Evolutionary conservation across 92 coral and sea anemone genomes (phyloP).

Genomic region (Zoanthus sansibaricus): DNA sequence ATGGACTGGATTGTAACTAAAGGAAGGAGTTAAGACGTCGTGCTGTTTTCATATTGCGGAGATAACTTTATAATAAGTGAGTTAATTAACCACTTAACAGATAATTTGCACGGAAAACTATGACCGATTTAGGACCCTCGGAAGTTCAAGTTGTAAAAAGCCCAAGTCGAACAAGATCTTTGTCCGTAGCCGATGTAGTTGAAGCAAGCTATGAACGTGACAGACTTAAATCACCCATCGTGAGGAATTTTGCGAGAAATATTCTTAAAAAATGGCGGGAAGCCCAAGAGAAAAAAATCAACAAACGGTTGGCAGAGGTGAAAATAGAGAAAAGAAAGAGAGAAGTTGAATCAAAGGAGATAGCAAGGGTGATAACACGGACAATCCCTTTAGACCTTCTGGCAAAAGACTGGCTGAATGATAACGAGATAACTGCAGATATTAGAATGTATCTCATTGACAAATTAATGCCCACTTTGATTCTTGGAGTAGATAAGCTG

Average conservation of each 20-base stretch:
- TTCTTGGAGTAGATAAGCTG: conserved; percentile 94
- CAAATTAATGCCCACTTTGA: conserved; percentile 84
- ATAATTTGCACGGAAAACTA: conserved; percentile 45
- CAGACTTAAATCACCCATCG: conserved; percentile 75
- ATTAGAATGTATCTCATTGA: conserved; percentile 88
- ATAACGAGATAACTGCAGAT: conserved; percentile 82
- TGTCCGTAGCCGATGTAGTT: conserved; percentile 77
- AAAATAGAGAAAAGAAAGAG: conserved; percentile 82
- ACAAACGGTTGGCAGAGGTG: conserved; percentile 76
- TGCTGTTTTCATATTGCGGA: background rate
- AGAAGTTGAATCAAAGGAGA: conserved; percentile 78
- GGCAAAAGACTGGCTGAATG: conserved; percentile 92
- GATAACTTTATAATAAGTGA: background rate
- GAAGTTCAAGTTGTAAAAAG: conserved; percentile 38
- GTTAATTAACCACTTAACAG: conserved; percentile 46
- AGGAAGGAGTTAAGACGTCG: background rate
- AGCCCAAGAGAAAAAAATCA: conserved; percentile 77
- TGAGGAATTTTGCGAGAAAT: conserved; percentile 80
- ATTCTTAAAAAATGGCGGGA: conserved; percentile 84
- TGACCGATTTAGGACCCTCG: conserved; percentile 25
- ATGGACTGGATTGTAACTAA: background rate
- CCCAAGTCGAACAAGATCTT: conserved; percentile 50
- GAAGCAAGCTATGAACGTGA: conserved; percentile 67
- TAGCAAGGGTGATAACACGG: conserved; percentile 79
- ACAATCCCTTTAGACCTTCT: conserved; percentile 86